A percentile compares a stretch with the other conserved stretches of the same genome.
Conservation (phyloP, 23 tunicate genomes). For the Pegea sp. region DNA sequence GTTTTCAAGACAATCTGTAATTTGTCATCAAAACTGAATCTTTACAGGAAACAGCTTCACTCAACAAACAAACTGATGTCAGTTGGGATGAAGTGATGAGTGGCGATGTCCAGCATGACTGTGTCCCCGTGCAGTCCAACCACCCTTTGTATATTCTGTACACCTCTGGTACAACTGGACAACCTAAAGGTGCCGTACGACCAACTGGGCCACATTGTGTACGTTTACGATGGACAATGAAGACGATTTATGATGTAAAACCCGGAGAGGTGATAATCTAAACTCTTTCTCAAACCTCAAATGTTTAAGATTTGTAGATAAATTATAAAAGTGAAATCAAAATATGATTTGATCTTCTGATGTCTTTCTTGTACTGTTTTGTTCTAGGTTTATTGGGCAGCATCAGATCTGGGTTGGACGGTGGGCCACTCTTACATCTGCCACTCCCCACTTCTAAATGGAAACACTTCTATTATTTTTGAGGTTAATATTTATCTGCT, state of each 20-base stretch:
- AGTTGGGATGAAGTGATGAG: constrained; percentile 49
- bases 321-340: neutral
- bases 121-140: constrained; percentile 85
- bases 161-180: constrained; percentile 88
- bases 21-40: neutral
- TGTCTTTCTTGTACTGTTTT: no score
- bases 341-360: no score
- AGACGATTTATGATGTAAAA: constrained; percentile 63
- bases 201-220: constrained; percentile 86
- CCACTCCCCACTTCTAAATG: constrained; percentile 66
- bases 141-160: constrained; percentile 83
- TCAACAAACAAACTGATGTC: constrained; percentile 20
- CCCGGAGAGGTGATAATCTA: constrained; percentile 92
- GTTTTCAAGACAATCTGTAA: neutral
- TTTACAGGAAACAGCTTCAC: constrained; percentile 23
- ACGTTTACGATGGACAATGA: constrained; percentile 71
- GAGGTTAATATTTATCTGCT: constrained; percentile 25
- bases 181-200: constrained; percentile 78
- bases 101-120: constrained; percentile 34
- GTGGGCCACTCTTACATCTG: constrained; percentile 84
- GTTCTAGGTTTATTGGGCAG: constrained; percentile 66
- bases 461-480: constrained; percentile 44
- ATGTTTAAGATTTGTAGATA: neutral
- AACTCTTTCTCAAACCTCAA: neutral
- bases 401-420: constrained; percentile 79